Evolutionary conservation across 2,113 vertebrate species (phyloP).

Genomic region (Butastur rufipennis): DNA sequence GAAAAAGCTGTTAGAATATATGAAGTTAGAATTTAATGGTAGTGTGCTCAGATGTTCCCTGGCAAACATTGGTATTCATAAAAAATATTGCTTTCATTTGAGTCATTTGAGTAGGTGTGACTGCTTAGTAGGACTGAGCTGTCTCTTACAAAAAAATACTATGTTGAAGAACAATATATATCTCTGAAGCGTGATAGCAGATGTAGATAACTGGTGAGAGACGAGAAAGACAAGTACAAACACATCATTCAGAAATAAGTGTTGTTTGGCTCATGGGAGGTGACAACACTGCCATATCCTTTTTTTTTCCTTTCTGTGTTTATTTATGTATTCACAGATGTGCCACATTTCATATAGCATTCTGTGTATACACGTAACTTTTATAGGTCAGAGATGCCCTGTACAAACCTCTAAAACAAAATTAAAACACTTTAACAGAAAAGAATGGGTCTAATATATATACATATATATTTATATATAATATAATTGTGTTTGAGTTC

Average conservation of each 20-base stretch:
- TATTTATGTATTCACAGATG: background rate
- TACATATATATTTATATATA: background rate
- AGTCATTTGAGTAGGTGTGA: conserved; percentile 61
- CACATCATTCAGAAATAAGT: conserved; percentile 50
- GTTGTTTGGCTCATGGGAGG: conserved; percentile 24
- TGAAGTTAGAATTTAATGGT: conserved; percentile 3
- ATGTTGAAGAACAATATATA: conserved; percentile 35
- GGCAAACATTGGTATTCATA: conserved; percentile 24
- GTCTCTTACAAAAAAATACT: conserved; percentile 36
- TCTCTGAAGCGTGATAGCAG: conserved; percentile 1
- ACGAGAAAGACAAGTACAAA: conserved; percentile 45
- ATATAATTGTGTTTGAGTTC: background rate
- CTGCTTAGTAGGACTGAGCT: conserved; percentile 44
- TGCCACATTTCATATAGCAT: background rate
- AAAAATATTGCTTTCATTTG: conserved; percentile 52
- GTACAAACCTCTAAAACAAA: background rate
- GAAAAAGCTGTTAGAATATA: background rate
- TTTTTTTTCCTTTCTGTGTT: background rate
- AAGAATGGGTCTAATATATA: background rate
- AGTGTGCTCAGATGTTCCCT: conserved; percentile 17
- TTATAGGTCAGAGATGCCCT: background rate
- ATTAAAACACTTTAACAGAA: background rate
- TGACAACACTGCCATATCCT: background rate
- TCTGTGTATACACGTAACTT: background rate
- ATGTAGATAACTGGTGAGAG: conserved; percentile 13